Evolutionary conservation across 2,797 vertebrate genomes (phyloP), one percentile per base, ranked within the genome.

Genomic region (Chrosomus eos): DNA sequence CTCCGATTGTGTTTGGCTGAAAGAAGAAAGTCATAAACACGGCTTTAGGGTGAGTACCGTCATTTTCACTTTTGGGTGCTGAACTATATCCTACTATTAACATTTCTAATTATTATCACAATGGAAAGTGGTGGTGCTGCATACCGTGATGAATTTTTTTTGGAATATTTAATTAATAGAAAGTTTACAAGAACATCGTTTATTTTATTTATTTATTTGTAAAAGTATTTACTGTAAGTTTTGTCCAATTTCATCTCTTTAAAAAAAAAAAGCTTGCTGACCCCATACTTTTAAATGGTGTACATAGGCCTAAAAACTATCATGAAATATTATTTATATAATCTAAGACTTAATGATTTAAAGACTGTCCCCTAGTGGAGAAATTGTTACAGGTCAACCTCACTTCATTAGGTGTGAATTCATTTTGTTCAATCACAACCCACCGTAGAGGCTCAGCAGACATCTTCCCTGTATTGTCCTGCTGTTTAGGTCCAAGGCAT

Each of bases 301-400:
- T 26, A 23, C 18, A 73, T 21, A 11, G 33, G 26, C 23, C 48
- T n/a, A 36, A 36, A 55, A 0, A 36, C 11, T 55, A 36, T 67
- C 16, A 23, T 67, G 31, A 38, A 68, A 68, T 13, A 58, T 18
- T n/a, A 76, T 18, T 76, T 38, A 58, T 7, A 33, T 58, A 9
- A 38, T 75, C 3, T n/a, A 1, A 55, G 51, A 26, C 4, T 28
- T 28, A 62, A 62, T 58, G 7, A 19, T 89, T 91, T 38, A 21
- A 91, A 90, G 85, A 93, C 90, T 85, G 92, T 21, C 94, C 91
- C 93, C 94, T 94, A 88, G 92, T 94, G 95, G 94, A 88, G 14
- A 89, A 28, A 77, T 18, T 23, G 0, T 43, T 87, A 68, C 92
- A 86, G 86, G 40, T 77, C 53, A 48, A 45, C 53, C 9, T 21